Base-by-base conservation (phyloP, 2,797 vertebrate species). In the Amniataba percoides region DNA sequence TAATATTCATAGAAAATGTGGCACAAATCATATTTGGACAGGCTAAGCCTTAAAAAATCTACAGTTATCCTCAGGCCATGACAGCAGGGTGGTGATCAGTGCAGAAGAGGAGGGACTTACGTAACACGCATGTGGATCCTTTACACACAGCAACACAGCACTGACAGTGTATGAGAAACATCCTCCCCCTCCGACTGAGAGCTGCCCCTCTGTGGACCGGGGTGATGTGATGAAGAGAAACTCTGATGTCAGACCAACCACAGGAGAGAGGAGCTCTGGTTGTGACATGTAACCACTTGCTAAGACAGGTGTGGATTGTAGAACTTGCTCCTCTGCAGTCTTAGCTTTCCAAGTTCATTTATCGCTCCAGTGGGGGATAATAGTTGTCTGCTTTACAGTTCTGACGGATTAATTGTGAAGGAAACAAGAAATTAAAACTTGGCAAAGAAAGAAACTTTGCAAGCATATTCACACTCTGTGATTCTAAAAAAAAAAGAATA, bases 331-430 rank as follows among this genome's bases (percentile, higher is more conserved):
- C 45, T 74, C 64, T 84, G 77, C 70, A 74, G 64, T 74, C 53
- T 57, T 27, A 52, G 82, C 83, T 79, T 77, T 70, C 71, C 72
- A 59, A 84, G 74, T 88, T 87, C 72, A 85, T 91, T 83, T 81
- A 86, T 73, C 27, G 69, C 81, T 89, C 82, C 77, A 87, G 72
- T 74, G 76, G 79, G 78, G 73, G 73, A 71, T 72, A 86, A 85
- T 77, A 82, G 77, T 72, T 36, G 42, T 72, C 61, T 75, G 71
- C 71, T 78, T 83, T 79, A 77, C 69, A 70, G 80, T 66, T 64
- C 70, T 43, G 81, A 48, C 64, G 60, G 75, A 80, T 78, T 63
- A 77, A 80, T 76, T 3, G 57, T 74, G 59, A 34, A 67, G 59
- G 48, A 84, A 83, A 74, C 42, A 81, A 43, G 15, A 84, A 81